Conservation (phyloP, 1,140 invertebrate genomes). For the Octopus sinensis region DNA sequence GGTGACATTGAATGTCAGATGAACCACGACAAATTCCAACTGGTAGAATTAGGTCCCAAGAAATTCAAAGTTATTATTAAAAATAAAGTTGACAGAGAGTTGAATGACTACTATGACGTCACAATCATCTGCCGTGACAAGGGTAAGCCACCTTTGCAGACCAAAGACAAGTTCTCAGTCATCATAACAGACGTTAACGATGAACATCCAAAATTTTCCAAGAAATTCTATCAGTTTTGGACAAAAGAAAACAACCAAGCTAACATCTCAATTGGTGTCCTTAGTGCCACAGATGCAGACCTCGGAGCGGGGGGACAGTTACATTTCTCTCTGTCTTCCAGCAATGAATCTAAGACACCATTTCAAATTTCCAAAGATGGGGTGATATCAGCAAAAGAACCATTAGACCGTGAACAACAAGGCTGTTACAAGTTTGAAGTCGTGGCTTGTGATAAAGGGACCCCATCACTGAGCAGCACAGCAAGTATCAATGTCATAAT, state of each 20-base stretch:
- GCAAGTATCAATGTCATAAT: constrained; percentile 72
- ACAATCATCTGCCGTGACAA: constrained; percentile 33
- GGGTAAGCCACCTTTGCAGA: constrained; percentile 22
- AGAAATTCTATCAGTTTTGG: constrained; percentile 24
- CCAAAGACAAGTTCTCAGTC: too few species aligned
- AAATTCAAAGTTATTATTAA: constrained; percentile 26
- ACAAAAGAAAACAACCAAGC: constrained; percentile 38
- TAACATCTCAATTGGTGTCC: constrained; percentile 35
- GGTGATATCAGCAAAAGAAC: constrained; percentile 77
- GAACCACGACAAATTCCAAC: too few species aligned
- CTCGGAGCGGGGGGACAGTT: constrained; percentile 37
- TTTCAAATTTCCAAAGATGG: constrained; percentile 63
- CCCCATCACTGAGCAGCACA: constrained; percentile 70
- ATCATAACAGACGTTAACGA: too few species aligned
- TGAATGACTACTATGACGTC: constrained; percentile 26
- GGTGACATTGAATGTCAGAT: too few species aligned
- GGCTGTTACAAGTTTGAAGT: constrained; percentile 76
- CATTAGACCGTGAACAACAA: constrained; percentile 79
- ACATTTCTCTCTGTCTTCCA: constrained; percentile 29
- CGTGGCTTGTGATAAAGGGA: constrained; percentile 81
- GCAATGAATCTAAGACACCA: constrained; percentile 31
- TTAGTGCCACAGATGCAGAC: constrained; percentile 43
- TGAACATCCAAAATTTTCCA: too few species aligned
- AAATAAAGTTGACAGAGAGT: constrained; percentile 26
- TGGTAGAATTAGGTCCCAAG: too few species aligned